Conservation (phyloP, 2,888 invertebrate species). For the Agrotis puta region DNA sequence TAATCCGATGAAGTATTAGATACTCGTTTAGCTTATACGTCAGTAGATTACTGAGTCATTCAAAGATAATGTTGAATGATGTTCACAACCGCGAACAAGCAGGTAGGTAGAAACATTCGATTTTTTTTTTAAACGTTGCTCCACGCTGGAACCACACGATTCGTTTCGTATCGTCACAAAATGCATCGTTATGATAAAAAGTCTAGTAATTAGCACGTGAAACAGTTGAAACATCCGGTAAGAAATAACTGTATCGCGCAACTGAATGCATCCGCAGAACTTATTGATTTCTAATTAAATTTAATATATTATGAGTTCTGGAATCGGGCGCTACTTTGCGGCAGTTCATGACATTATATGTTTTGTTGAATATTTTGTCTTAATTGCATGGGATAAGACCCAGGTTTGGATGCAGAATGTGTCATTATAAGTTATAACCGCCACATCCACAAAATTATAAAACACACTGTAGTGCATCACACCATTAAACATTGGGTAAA, state of each 20-base stretch:
- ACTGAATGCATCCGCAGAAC: slow-evolving; percentile 44
- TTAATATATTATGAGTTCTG: no score
- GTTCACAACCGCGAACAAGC: slow-evolving; percentile 12
- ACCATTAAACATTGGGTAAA: no score
- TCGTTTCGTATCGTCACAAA: slow-evolving; percentile 43
- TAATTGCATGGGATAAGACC: no score
- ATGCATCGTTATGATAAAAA: slow-evolving; percentile 61
- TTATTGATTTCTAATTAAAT: slow-evolving; percentile 58
- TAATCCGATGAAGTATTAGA: slow-evolving; percentile 16
- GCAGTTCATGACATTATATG: no score
- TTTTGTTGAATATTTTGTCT: no score
- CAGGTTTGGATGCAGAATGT: no score
- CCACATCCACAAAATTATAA: no score
- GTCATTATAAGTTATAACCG: no score
- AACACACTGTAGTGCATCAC: no score
- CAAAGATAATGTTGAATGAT: slow-evolving; percentile 7
- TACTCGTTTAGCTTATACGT: slow-evolving; percentile 4
- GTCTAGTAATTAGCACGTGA: slow-evolving; percentile 67
- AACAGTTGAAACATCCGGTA: slow-evolving; percentile 71
- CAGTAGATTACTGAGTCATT: slow-evolving; percentile 8
- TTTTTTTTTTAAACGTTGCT: no score
- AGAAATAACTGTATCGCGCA: slow-evolving; percentile 60
- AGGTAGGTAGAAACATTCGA: background rate
- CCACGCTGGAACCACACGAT: no score
- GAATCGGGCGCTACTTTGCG: no score